Base-by-base conservation (phyloP, 1,140 invertebrate species). In the Drosophila eugracilis region DNA sequence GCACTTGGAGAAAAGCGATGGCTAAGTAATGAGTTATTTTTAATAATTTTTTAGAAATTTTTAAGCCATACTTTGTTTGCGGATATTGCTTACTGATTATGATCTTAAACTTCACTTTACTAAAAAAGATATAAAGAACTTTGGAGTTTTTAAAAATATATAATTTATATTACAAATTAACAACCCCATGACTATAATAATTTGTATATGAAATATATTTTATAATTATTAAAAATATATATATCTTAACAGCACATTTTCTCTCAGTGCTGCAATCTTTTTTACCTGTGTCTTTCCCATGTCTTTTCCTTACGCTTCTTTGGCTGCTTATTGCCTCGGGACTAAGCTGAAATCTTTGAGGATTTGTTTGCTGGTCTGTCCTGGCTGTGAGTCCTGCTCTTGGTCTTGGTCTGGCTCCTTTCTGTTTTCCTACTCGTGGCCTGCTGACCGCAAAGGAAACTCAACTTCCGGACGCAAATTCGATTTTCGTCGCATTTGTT, bases 401-500 rank as follows among this genome's bases (percentile, higher is more conserved):
- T n/a, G n/a, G n/a, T n/a, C n/a, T n/a, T n/a, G n/a, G n/a, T 17
- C 15, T 26, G 5, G 19, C n/a, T 12, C 58, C 12, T 14, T 19
- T 17, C 15, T 5, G 59, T 15, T 22, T 14, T 21, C 5, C 9
- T 34, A 32, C 44, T 36, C 50, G 30, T 63, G 37, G 37, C 70
- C 62, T 55, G 67, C 60, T 42, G 32, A 34, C 49, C 34, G 59
- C 57, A 62, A 53, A 45, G 71, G 58, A 75, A 67, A 67, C 72
- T 44, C 24, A 65, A 77, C 77, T 74, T 81, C 77, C 81, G 78
- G 55, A 81, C 73, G 69, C 74, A 86, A 85, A 85, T 85, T 86
- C 77, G 78, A 85, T 85, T 85, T 86, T 74, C 72, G 41, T 86
- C 62, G 73, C 73, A 77, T 86, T 85, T 73, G 85, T 67, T 85